Evolutionary conservation across 2,888 invertebrate species (phyloP).

Genomic region (Torymus auratus): DNA sequence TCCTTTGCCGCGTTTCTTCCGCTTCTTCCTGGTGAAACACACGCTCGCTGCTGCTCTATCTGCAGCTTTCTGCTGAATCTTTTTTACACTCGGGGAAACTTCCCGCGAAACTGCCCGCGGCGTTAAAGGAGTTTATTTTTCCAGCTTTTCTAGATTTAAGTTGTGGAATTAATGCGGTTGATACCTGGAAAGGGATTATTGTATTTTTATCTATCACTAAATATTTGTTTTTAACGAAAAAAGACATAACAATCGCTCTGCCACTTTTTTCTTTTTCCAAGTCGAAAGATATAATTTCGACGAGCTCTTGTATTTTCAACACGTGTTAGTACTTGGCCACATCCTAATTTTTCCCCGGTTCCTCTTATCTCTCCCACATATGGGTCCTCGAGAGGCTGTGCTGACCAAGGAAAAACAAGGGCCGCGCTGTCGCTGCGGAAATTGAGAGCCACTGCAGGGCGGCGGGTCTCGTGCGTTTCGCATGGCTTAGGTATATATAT

Average conservation of each 20-base stretch:
- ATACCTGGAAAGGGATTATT: too few species aligned
- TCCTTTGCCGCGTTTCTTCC: background rate
- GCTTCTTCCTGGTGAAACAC: background rate
- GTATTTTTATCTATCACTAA: too few species aligned
- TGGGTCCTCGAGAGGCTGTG: background rate
- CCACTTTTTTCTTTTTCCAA: background rate
- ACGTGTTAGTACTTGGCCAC: background rate
- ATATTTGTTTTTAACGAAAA: too few species aligned
- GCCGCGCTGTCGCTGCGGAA: background rate
- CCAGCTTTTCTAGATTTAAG: background rate
- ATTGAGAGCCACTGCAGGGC: constrained; percentile 35
- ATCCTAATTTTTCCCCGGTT: background rate
- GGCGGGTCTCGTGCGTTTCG: background rate
- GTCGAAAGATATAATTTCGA: background rate
- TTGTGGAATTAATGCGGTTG: too few species aligned
- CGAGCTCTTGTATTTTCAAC: background rate
- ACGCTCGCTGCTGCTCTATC: too few species aligned
- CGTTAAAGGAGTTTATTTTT: constrained; percentile 10
- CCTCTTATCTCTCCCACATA: background rate
- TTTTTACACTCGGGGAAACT: background rate
- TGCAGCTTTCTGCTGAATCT: background rate
- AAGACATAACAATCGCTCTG: too few species aligned
- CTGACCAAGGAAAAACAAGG: background rate
- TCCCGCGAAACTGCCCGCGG: background rate
- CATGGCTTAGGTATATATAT: too few species aligned